Base-by-base conservation (phyloP, 2,888 invertebrate species). In the Cantharis lateralis region DNA sequence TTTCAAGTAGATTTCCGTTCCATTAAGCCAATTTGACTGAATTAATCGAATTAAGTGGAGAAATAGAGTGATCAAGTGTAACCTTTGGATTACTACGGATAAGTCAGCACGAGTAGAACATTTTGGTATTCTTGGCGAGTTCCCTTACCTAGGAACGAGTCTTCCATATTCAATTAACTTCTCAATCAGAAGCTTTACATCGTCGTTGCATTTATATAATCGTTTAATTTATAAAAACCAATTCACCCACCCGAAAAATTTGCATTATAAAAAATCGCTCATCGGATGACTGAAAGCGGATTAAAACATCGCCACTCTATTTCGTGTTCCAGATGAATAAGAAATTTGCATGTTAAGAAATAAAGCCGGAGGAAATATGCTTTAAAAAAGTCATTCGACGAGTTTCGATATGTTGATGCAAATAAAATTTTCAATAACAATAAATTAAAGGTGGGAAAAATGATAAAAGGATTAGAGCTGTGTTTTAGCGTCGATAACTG, bases 21-120 rank as follows among this genome's bases (percentile, higher is more conserved):
- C 80, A 82, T 85, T 84, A 84, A 85, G 84, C 82, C 82, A 84
- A 80, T 80, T 81, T 79, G 74, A 78, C 72, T 75, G 83, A 83
- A 83, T 85, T 86, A 86, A 86, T 86, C 73, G 79, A 81, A 80
- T 80, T 75, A 80, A 76, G 79, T 74, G 74, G 75, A 71, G 72
- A 64, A 70, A 71, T 20, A 69, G 68, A 62, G 70, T 62, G 24
- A 66, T 70, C 61, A 72, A 74, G 76, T 48, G 63, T 77, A 28
- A 75, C 16, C 78, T 32, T 61, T 76, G 18, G 63, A 63, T 68
- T 62, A 28, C 28, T 70, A 15, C 18, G n/a, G 48, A 69, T 78
- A 78, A 78, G 76, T 26, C 63, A 62, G 48, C 71, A 48, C 28
- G 61, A 48, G 68, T 62, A 26, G 24, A 68, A 75, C 74, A 79